Percentiles rank a stretch among this genome's conserved stretches.
Conservation (phyloP, 2,113 vertebrate genomes). For the Gadus macrocephalus region DNA sequence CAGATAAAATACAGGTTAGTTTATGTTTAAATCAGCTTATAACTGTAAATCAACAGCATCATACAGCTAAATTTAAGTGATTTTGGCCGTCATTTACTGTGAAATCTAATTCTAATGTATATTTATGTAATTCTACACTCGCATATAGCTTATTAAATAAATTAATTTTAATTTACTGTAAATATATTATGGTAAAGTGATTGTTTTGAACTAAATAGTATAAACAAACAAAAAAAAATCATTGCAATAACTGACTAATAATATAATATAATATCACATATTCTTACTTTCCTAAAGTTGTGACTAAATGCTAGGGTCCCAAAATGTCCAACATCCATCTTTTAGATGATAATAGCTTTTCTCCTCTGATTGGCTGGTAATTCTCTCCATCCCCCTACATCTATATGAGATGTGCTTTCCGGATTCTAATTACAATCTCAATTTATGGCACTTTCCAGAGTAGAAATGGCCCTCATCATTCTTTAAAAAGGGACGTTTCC, state of each 20-base stretch:
- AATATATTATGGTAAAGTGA: no score
- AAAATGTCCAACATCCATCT: neutral
- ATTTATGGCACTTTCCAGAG: conserved; percentile 42
- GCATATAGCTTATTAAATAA: neutral
- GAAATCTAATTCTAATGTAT: neutral
- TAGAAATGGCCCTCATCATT: conserved; percentile 35
- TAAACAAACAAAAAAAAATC: no score
- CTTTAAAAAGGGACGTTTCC: conserved; percentile 33
- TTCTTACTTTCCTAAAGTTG: no score
- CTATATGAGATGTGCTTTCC: conserved; percentile 32
- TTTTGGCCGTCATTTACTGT: no score
- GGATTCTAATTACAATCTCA: conserved; percentile 28
- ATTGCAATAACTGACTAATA: no score
- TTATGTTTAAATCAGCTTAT: no score
- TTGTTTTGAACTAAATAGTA: no score
- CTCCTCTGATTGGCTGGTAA: conserved; percentile 7
- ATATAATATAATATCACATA: no score
- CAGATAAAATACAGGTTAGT: no score
- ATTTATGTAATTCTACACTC: neutral
- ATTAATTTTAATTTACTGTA: neutral
- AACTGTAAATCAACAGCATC: no score
- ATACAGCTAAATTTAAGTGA: no score
- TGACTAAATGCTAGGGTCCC: no score
- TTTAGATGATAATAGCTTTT: neutral
- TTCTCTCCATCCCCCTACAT: conserved; percentile 31